Conservation (phyloP, 2,888 invertebrate species). For the Physocephala rufipes region DNA sequence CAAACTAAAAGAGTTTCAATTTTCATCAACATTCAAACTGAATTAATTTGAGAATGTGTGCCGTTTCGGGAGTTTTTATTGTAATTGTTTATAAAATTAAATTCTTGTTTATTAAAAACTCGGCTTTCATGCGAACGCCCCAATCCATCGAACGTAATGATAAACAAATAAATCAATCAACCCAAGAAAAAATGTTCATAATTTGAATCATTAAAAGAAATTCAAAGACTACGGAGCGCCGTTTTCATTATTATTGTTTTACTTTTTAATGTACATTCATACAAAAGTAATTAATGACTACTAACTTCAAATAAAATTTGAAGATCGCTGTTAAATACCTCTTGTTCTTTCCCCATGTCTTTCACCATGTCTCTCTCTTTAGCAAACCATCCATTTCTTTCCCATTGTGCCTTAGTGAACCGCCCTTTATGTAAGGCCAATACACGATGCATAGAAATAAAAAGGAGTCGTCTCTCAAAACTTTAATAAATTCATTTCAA, state of each 20-base stretch:
- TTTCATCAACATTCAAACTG: slow-evolving; percentile 9
- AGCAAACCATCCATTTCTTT: too few species aligned
- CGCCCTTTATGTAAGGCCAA: too few species aligned
- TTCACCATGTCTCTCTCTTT: too few species aligned
- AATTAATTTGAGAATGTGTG: neutral
- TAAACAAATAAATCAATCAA: neutral
- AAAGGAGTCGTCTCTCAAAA: too few species aligned
- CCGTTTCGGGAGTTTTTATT: too few species aligned
- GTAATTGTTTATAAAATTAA: slow-evolving; percentile 10
- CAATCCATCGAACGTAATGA: neutral
- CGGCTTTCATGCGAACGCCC: slow-evolving; percentile 4
- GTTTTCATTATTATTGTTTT: neutral
- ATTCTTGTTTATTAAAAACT: slow-evolving; percentile 11
- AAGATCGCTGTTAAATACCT: neutral
- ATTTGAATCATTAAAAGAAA: neutral
- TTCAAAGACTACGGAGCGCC: neutral
- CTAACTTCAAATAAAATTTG: slow-evolving; percentile 20
- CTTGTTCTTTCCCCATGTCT: neutral
- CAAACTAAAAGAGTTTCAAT: too few species aligned
- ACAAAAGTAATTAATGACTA: slow-evolving; percentile 26
- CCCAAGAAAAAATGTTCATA: neutral
- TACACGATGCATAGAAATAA: neutral
- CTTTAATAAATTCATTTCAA: neutral
- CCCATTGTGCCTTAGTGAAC: too few species aligned
- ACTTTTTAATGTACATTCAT: slow-evolving; percentile 13